Evolutionary conservation across 2,113 vertebrate species (phyloP).

Genomic region (Capreolus pygargus): DNA sequence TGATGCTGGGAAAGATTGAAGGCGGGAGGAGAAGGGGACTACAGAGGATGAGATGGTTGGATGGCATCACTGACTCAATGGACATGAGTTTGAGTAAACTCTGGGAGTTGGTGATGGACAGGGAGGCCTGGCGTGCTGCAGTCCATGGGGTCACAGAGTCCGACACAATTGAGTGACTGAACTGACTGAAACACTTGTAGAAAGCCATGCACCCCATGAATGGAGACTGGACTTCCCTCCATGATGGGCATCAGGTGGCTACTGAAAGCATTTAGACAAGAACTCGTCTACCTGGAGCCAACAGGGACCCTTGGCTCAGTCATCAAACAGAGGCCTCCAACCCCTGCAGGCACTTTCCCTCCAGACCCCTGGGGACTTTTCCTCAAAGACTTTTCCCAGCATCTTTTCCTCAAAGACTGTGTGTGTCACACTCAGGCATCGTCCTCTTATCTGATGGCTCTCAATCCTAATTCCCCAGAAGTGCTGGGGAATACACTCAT

Average conservation of each 20-base stretch:
- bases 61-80: not conserved
- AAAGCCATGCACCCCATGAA: not conserved
- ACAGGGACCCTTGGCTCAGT: not conserved
- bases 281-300: not conserved
- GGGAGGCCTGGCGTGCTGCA: not conserved
- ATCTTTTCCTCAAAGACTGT: not conserved
- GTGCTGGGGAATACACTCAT: not conserved
- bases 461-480: not conserved
- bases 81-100: not conserved
- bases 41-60: not conserved
- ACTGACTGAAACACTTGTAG: not conserved
- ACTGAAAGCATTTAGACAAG: not conserved
- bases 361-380: not conserved
- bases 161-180: not conserved
- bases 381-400: not conserved
- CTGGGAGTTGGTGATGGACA: not conserved
- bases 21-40: not conserved
- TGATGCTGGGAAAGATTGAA: not conserved
- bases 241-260: not conserved
- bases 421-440: not conserved
- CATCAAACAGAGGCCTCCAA: not conserved
- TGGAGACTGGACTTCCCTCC: not conserved
- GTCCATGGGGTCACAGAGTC: not conserved
- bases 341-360: not conserved
- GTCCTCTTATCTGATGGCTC: not conserved